Percentiles rank a stretch among this genome's conserved stretches.
phyloP scores from a whole-genome alignment of 23 tunicate genomes.

The Styela clava region DNA sequence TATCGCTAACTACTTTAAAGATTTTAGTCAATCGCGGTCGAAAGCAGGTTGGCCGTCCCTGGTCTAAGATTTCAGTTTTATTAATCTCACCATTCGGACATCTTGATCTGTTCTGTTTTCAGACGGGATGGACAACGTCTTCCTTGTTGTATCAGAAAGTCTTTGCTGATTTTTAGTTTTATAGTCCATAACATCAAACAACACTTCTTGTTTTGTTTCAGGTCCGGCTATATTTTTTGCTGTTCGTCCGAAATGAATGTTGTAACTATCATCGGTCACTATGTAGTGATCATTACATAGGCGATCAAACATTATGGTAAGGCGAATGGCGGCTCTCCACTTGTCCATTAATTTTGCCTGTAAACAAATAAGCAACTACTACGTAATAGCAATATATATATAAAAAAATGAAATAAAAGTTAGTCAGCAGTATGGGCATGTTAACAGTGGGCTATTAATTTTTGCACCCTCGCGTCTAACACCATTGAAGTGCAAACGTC shows the following conservation, averaged over 20 bases:
- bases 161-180: conserved; percentile 83
- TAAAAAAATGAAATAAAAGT: no score
- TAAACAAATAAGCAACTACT: neutral
- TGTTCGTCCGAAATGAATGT: conserved; percentile 39
- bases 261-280: conserved; percentile 71
- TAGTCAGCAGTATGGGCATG: no score
- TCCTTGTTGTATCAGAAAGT: conserved; percentile 66
- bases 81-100: conserved; percentile 47
- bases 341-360: conserved; percentile 57
- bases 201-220: conserved; percentile 45
- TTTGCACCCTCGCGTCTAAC: no score
- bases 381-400: no score
- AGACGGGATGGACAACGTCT: conserved; percentile 33
- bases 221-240: neutral
- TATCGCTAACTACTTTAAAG: no score
- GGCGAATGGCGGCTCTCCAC: conserved; percentile 38
- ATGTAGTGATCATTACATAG: conserved; percentile 51
- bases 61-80: no score
- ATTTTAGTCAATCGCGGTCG: no score
- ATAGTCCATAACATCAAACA: conserved; percentile 75
- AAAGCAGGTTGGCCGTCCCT: no score
- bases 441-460: no score
- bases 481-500: no score
- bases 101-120: conserved; percentile 61
- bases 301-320: conserved; percentile 53